Evolutionary conservation across 2,113 vertebrate species (phyloP), one percentile per base, ranked within the genome.

Genomic region (Cairina moschata): DNA sequence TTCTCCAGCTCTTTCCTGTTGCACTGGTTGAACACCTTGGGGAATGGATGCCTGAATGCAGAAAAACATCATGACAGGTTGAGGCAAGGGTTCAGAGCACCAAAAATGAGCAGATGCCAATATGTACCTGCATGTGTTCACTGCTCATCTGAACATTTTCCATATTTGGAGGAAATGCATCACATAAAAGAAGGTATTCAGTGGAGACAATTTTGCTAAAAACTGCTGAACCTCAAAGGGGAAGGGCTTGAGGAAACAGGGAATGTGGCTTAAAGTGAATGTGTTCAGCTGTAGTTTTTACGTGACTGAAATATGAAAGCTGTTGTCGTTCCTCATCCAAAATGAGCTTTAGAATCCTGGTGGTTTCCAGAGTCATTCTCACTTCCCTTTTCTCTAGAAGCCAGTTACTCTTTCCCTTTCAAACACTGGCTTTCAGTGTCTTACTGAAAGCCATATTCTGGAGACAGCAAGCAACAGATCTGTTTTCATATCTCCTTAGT

Each of bases 1-100:
- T 98, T 98, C 82, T 98, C 98, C 94, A 99, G 98, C 90, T 99
- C 99, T 80, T 79, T 98, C 74, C 96, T 96, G 91, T 99, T 99
- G 96, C 99, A 99, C 9, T 54, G 83, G 80, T 99, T 99, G 96
- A 99, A 99, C 42, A 99, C 98, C 44, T 96, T 98, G 48, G 99
- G 99, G 86, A 99, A 99, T 0, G 99, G 99, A 66, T 99, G 97
- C 66, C 99, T 99, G 97, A 25, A 71, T 4, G 40, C 7, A 93
- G 59, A 79, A 72, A 26, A 87, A 62, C 58, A 78, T 38, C 46
- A 50, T 42, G 46, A 8, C 32, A 71, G 26, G 83, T 36, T 71
- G 7, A 75, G 48, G 12, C 25, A 63, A 21, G 29, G 29, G 26
- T 74, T 81, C 20, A 75, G 42, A 46, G 56, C 66, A 80, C 3